phyloP scores from a whole-genome alignment of 2,888 invertebrate species.

The Epiblema foenella region DNA sequence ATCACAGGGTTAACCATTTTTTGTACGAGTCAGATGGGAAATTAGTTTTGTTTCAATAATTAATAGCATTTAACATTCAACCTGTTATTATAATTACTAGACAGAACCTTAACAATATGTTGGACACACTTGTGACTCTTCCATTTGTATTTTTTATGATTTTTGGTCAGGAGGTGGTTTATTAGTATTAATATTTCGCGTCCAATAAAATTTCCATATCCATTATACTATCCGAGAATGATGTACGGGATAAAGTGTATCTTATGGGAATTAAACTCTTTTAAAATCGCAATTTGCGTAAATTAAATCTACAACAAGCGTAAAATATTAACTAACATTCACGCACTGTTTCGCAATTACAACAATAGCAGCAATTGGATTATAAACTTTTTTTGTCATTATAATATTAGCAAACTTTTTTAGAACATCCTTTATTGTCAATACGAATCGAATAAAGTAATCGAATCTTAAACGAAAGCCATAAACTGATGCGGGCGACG shows the following conservation, averaged over 20 bases:
- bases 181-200: no score
- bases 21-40: slow-evolving; percentile 65
- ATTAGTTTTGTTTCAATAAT: slow-evolving; percentile 62
- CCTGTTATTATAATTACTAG: slow-evolving; percentile 66
- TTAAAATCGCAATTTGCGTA: no score
- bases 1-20: slow-evolving; percentile 50
- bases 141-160: no score
- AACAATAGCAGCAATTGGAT: neutral
- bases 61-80: slow-evolving; percentile 73
- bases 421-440: slow-evolving; percentile 1
- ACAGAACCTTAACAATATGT: slow-evolving; percentile 30
- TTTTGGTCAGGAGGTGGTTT: no score
- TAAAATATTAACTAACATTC: no score
- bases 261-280: no score
- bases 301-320: no score
- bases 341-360: no score
- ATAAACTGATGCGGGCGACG: slow-evolving; percentile 74
- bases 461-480: slow-evolving; percentile 62
- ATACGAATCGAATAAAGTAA: no score
- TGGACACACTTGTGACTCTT: neutral
- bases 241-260: no score
- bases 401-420: slow-evolving; percentile 7
- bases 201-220: no score
- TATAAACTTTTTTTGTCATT: neutral
- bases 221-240: no score